Evolutionary conservation across 2,888 invertebrate species (phyloP).

Genomic region (Leucophora obtusa): DNA sequence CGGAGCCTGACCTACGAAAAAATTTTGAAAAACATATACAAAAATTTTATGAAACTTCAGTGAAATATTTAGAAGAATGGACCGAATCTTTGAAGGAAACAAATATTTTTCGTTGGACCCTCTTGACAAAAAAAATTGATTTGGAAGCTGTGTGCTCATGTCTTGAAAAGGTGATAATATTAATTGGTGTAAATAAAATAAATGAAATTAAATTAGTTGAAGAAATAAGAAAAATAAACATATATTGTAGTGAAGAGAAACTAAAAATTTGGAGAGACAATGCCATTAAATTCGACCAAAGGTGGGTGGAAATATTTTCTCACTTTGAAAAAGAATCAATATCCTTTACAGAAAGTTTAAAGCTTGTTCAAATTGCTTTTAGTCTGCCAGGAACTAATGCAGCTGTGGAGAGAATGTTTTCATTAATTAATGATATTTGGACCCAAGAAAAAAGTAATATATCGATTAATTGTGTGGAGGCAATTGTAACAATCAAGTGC

Average conservation of each 20-base stretch:
- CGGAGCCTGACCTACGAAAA: slow-evolving; percentile 41
- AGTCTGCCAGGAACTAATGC: slow-evolving; percentile 35
- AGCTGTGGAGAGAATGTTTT: slow-evolving; percentile 49
- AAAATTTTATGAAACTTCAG: slow-evolving; percentile 40
- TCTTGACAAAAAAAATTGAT: slow-evolving; percentile 31
- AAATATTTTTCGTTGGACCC: slow-evolving; percentile 41
- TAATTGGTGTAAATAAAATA: slow-evolving; percentile 42
- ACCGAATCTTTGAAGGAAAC: slow-evolving; percentile 45
- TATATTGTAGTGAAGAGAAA: slow-evolving; percentile 39
- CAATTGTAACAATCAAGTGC: no score
- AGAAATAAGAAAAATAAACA: slow-evolving; percentile 55
- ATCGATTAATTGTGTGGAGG: no score
- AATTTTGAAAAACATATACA: slow-evolving; percentile 44
- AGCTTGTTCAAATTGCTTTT: slow-evolving; percentile 15
- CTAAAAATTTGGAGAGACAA: slow-evolving; percentile 36
- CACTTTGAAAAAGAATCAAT: slow-evolving; percentile 51
- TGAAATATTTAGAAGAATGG: slow-evolving; percentile 52
- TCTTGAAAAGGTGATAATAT: slow-evolving; percentile 46
- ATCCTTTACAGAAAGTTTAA: slow-evolving; percentile 42
- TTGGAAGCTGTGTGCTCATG: slow-evolving; percentile 45
- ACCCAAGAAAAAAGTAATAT: slow-evolving; percentile 39
- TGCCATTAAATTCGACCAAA: slow-evolving; percentile 48
- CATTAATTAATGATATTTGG: slow-evolving; percentile 45
- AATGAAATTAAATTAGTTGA: slow-evolving; percentile 44
- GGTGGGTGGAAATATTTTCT: slow-evolving; percentile 47